These are phyloP conservation scores for Tenthredo mesomela DNA, from an alignment of 2,888 invertebrate genomes.

Conservation along the genomic window DNA sequence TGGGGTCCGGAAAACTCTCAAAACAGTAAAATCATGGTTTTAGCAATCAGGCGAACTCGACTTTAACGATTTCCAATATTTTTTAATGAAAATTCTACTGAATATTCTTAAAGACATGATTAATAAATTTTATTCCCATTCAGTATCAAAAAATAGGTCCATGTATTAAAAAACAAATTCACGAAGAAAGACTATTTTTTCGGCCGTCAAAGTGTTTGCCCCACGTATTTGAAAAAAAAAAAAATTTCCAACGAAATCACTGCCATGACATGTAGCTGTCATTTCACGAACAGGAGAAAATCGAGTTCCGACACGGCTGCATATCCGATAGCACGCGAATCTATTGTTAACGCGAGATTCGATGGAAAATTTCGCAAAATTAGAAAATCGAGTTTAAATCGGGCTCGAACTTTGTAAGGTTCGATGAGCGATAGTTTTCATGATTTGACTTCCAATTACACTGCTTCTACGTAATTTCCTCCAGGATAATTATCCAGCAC, in stretches of 20 bases:
- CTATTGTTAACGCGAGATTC: not conserved
- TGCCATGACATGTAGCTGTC: not conserved
- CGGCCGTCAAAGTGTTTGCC: not conserved
- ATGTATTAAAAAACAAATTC: no score
- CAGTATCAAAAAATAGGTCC: no score
- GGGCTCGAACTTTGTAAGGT: not conserved
- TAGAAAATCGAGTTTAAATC: not conserved
- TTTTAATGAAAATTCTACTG: not conserved
- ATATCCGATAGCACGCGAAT: not conserved
- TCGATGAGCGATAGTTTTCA: not conserved
- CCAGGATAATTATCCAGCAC: not conserved
- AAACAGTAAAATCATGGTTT: not conserved
- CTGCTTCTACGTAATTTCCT: not conserved
- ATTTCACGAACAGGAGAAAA: not conserved
- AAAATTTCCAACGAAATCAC: not conserved
- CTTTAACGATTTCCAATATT: not conserved
- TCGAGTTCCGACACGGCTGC: no score
- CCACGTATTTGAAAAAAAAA: no score
- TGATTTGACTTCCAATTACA: not conserved
- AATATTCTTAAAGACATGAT: not conserved
- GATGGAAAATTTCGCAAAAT: not conserved
- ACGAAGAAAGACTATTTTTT: not conserved
- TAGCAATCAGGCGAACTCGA: not conserved
- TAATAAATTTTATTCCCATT: no score
- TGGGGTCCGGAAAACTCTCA: not conserved